Evolutionary conservation across 2,888 invertebrate genomes (phyloP).

Genomic region (Melinaea marsaeus): DNA sequence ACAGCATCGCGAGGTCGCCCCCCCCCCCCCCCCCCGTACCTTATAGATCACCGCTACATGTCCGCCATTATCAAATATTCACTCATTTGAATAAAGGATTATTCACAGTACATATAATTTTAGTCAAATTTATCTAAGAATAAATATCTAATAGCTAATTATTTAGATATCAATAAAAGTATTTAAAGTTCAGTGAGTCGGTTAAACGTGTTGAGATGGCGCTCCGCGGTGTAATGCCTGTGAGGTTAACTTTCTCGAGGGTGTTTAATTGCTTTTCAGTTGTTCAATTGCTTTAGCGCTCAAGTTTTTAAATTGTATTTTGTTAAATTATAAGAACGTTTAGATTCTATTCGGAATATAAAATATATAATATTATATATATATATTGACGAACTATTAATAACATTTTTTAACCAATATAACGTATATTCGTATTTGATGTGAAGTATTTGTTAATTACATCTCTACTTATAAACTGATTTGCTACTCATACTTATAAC

Average conservation of each 20-base stretch:
- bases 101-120: background rate
- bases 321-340: constrained; percentile 6
- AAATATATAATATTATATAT: no score
- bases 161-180: background rate
- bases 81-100: background rate
- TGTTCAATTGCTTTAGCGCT: constrained; percentile 14
- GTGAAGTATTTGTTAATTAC: no score
- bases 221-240: background rate
- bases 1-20: constrained; percentile 10
- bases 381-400: no score
- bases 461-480: no score
- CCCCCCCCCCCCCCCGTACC: no score
- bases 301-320: constrained; percentile 6
- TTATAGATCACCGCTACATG: constrained; percentile 3
- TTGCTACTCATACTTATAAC: no score
- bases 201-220: constrained; percentile 3
- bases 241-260: constrained; percentile 7
- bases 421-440: no score
- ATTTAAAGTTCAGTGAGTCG: background rate
- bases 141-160: background rate
- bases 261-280: constrained; percentile 25
- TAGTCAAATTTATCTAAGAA: background rate
- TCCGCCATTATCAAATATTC: background rate
- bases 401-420: no score
- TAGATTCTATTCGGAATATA: no score